These are phyloP conservation scores for Toxonevra muliebris DNA, from an alignment of 2,888 invertebrate species.

Conservation along the genomic window DNA sequence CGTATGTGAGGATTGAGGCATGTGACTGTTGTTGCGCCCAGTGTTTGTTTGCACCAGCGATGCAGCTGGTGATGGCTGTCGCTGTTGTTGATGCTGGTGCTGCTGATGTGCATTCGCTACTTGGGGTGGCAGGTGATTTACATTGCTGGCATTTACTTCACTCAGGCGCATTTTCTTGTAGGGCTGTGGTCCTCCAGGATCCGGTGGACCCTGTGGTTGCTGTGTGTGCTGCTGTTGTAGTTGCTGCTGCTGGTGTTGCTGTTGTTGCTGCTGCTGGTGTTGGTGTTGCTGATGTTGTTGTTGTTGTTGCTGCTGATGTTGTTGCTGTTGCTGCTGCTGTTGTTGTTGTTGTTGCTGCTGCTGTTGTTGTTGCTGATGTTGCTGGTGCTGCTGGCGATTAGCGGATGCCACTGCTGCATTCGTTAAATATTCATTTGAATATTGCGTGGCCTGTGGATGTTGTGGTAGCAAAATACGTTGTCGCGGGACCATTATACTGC, in stretches of 20 bases:
- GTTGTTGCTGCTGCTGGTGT: slow-evolving; percentile 27
- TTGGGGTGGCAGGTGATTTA: slow-evolving; percentile 65
- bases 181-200: slow-evolving; percentile 63
- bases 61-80: slow-evolving; percentile 17
- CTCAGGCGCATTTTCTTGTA: slow-evolving; percentile 60
- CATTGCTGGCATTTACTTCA: slow-evolving; percentile 48
- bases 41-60: slow-evolving; percentile 37
- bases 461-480: slow-evolving; percentile 53
- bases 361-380: slow-evolving; percentile 43
- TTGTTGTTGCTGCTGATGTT: slow-evolving; percentile 56
- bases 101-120: slow-evolving; percentile 64
- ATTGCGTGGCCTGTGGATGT: slow-evolving; percentile 60
- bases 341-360: slow-evolving; percentile 49
- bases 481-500: slow-evolving; percentile 52
- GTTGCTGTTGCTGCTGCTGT: slow-evolving; percentile 50
- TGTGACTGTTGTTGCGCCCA: slow-evolving; percentile 40
- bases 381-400: slow-evolving; percentile 42
- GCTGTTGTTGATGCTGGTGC: slow-evolving; percentile 36
- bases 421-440: slow-evolving; percentile 62
- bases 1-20: slow-evolving; percentile 40
- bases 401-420: slow-evolving; percentile 50
- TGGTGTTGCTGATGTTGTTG: slow-evolving; percentile 63
- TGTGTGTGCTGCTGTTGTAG: slow-evolving; percentile 42
- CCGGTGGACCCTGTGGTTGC: slow-evolving; percentile 57
- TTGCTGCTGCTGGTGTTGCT: slow-evolving; percentile 45